phyloP scores from a whole-genome alignment of 2,113 vertebrate species.

The Gavia stellata region DNA sequence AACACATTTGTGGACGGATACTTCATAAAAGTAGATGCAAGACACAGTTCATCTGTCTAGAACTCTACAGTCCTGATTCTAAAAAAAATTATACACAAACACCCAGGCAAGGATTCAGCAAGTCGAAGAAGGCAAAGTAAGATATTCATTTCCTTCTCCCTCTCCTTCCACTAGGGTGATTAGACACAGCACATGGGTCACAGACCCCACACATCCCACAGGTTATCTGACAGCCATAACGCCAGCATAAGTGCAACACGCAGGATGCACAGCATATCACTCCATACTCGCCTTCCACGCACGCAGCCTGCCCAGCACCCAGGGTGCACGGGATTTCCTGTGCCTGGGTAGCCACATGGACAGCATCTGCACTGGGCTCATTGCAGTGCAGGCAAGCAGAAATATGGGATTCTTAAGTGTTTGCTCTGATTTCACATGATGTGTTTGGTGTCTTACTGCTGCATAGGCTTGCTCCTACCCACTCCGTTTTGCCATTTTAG shows the following conservation, averaged over 20 bases:
- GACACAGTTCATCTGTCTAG: not conserved
- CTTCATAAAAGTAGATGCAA: not conserved
- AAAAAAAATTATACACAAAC: not conserved
- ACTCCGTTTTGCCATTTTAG: not conserved
- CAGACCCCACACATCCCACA: not conserved
- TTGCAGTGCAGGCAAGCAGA: not conserved
- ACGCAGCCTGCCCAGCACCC: not conserved
- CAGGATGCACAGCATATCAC: not conserved
- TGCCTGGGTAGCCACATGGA: not conserved
- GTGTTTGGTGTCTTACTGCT: not conserved
- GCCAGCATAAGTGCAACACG: fast-evolving
- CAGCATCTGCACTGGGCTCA: not conserved
- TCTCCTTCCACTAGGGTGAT: not conserved
- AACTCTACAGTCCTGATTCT: not conserved
- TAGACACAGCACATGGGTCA: not conserved
- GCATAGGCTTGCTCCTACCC: not conserved
- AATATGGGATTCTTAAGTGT: not conserved
- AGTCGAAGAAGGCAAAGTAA: not conserved
- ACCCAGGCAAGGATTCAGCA: not conserved
- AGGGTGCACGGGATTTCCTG: fast-evolving
- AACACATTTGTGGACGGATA: not conserved
- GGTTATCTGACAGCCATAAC: not conserved
- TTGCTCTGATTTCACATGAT: not conserved
- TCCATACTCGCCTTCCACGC: not conserved
- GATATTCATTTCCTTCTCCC: not conserved